These are phyloP conservation scores for Empidonax alnorum DNA, from an alignment of 2,113 vertebrate genomes.

Conservation along the genomic window DNA sequence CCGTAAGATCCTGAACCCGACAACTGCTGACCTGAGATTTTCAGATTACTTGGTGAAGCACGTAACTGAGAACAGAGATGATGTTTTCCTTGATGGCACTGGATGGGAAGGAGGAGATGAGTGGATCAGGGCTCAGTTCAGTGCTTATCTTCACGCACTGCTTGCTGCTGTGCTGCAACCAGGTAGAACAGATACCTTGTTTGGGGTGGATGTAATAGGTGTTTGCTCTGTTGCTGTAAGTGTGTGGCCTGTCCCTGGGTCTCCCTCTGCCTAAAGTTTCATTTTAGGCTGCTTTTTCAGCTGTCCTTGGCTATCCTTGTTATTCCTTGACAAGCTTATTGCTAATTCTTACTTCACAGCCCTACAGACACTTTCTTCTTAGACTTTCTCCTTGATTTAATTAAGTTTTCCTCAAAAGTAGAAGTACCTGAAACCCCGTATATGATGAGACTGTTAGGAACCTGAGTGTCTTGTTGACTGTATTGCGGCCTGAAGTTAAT, in stretches of 20 bases:
- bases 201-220: neutral
- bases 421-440: neutral
- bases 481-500: neutral
- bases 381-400: neutral
- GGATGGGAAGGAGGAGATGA: constrained; percentile 98
- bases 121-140: constrained; percentile 97
- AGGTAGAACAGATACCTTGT: constrained; percentile 72
- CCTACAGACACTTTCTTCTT: neutral
- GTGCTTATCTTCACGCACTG: constrained; percentile 89
- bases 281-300: neutral
- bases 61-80: constrained; percentile 93
- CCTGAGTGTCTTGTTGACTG: neutral
- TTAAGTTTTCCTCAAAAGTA: neutral
- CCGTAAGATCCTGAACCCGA: constrained; percentile 86
- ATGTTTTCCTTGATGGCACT: constrained; percentile 96
- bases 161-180: constrained; percentile 87
- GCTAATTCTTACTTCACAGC: neutral
- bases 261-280: neutral
- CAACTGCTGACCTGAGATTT: constrained; percentile 94
- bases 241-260: neutral
- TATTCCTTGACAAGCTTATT: neutral
- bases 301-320: neutral
- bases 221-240: neutral
- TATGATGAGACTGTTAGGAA: neutral
- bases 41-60: constrained; percentile 94